Evolutionary conservation across 1,140 invertebrate species (phyloP).

Genomic region (Tenebrio molitor): DNA sequence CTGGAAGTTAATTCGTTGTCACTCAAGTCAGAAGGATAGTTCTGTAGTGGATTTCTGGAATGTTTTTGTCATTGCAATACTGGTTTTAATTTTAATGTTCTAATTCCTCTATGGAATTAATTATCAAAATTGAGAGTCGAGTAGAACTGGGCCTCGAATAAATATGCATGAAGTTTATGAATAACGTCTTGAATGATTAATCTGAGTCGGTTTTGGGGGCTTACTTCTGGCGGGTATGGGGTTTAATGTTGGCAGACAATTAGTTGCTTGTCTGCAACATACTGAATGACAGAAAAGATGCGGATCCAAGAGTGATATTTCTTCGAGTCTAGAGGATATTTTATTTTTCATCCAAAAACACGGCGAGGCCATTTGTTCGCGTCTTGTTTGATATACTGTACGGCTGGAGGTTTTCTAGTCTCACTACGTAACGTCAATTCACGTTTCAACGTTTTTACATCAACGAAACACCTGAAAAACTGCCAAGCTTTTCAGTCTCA

Average conservation of each 20-base stretch:
- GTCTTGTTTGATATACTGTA: constrained; percentile 36
- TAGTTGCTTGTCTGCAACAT: constrained; percentile 9
- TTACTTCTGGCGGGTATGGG: not conserved
- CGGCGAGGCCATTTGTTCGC: constrained; percentile 19
- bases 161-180: constrained; percentile 39
- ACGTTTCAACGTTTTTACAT: constrained; percentile 8
- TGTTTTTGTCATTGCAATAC: not conserved
- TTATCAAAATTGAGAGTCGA: constrained; percentile 2
- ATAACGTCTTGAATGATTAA: constrained; percentile 32
- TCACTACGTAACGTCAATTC: constrained; percentile 5
- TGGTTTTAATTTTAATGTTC: constrained; percentile 3
- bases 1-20: not conserved
- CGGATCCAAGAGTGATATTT: constrained; percentile 6
- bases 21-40: not conserved
- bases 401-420: not conserved
- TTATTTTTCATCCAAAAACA: constrained; percentile 33
- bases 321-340: constrained; percentile 4
- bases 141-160: constrained; percentile 6
- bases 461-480: not conserved
- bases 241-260: not conserved
- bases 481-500: not conserved
- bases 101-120: not conserved
- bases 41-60: not conserved
- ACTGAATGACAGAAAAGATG: constrained; percentile 6
- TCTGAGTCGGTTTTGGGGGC: not conserved